Evolutionary conservation across 2,888 invertebrate genomes (phyloP).

Genomic region (Caenorhabditis doughertyi): DNA sequence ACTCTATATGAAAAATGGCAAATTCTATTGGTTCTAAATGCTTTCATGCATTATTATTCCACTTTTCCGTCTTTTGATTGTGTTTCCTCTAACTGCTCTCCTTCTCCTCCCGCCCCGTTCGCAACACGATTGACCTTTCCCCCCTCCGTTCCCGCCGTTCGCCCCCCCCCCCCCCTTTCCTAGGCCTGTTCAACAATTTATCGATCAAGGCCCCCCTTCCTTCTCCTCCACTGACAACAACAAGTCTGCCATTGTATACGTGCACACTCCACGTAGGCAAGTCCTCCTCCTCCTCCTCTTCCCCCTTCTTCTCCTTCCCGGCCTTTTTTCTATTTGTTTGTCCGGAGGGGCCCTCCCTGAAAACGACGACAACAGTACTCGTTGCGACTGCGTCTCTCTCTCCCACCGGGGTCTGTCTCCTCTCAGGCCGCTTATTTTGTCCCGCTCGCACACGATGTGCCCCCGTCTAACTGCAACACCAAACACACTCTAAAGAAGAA

Average conservation of each 20-base stretch:
- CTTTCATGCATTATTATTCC: too few relatives aligned
- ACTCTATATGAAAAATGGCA: too few relatives aligned
- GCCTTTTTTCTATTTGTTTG: slow-evolving; percentile 25
- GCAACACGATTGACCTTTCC: neutral
- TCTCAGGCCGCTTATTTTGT: neutral
- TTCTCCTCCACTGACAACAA: neutral
- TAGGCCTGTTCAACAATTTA: neutral
- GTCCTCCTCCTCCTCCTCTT: slow-evolving; percentile 26
- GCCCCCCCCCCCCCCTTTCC: neutral
- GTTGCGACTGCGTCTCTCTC: slow-evolving; percentile 35
- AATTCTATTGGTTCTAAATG: too few relatives aligned
- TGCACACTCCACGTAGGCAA: slow-evolving; percentile 19
- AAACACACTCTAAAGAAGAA: too few relatives aligned
- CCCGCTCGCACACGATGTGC: slow-evolving; percentile 2
- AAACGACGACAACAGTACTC: slow-evolving; percentile 46
- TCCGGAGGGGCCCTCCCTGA: slow-evolving; percentile 26
- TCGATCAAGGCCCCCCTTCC: slow-evolving; percentile 4
- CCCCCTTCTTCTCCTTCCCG: neutral
- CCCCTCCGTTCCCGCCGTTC: neutral
- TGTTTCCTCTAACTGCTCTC: too few relatives aligned
- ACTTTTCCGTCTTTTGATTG: too few relatives aligned
- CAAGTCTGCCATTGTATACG: slow-evolving; percentile 29
- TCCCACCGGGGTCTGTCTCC: neutral
- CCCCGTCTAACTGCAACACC: slow-evolving; percentile 9
- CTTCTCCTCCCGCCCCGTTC: neutral